These are phyloP conservation scores for Paradoxurus hermaphroditus DNA, from an alignment of 2,113 vertebrate species.

Conservation along the genomic window DNA sequence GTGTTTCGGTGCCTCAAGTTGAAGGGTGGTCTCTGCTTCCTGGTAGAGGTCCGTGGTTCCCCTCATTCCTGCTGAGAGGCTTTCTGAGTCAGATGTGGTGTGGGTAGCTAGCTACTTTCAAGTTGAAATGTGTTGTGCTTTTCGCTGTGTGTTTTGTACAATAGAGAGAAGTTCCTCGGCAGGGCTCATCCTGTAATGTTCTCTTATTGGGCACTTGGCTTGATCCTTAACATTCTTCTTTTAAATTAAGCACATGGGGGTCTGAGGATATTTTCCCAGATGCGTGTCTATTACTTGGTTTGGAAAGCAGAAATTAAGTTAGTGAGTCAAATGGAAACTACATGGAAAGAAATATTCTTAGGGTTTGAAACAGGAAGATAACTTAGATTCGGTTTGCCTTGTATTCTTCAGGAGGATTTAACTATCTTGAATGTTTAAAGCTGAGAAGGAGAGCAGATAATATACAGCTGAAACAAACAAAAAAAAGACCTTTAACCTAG, in stretches of 20 bases:
- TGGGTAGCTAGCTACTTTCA: neutral
- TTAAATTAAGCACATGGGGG: conserved; percentile 38
- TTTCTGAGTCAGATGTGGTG: neutral
- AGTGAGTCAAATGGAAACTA: conserved; percentile 55
- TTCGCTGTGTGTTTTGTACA: conserved; percentile 51
- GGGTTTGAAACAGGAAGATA: neutral
- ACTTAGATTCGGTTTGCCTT: neutral
- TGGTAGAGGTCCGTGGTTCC: neutral
- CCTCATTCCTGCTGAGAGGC: neutral
- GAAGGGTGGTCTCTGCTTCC: neutral
- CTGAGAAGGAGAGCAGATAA: neutral
- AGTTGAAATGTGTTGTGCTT: conserved; percentile 49
- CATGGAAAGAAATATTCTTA: conserved; percentile 44
- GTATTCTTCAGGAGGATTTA: neutral
- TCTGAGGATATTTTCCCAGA: conserved; percentile 57
- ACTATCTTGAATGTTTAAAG: neutral
- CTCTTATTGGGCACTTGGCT: conserved; percentile 67
- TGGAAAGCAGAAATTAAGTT: conserved; percentile 62
- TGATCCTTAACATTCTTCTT: conserved; percentile 65
- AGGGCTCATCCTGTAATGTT: neutral
- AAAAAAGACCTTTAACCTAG: neutral
- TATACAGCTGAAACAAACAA: neutral
- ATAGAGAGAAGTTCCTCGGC: conserved; percentile 41
- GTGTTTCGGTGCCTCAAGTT: neutral
- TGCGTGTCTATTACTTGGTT: conserved; percentile 19